Evolutionary conservation across 92 coral and sea anemone species (phyloP).

Genomic region (Scolanthus callimorphus): DNA sequence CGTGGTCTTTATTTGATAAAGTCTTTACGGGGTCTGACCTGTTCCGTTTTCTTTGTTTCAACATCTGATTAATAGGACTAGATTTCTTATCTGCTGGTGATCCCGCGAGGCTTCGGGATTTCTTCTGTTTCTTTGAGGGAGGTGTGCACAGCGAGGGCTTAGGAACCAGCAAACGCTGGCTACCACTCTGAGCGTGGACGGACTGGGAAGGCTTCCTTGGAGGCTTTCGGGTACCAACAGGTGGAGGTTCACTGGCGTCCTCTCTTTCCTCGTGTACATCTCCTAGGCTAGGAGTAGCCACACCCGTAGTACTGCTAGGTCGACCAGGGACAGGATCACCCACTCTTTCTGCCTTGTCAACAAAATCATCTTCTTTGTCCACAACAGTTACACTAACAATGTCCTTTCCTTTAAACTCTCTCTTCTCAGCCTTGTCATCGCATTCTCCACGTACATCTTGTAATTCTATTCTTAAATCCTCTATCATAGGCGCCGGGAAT

Average conservation of each 20-base stretch:
- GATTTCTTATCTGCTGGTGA: constrained; percentile 55
- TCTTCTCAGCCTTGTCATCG: too few relatives aligned
- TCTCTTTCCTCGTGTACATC: too few relatives aligned
- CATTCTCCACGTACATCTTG: too few relatives aligned
- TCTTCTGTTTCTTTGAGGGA: constrained; percentile 41
- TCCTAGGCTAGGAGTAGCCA: too few relatives aligned
- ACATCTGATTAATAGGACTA: constrained; percentile 92
- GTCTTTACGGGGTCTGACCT: constrained; percentile 2
- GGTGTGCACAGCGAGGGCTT: constrained; percentile 43
- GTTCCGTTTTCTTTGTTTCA: constrained; percentile 84
- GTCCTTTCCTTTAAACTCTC: too few relatives aligned
- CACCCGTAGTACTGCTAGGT: too few relatives aligned
- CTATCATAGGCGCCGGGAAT: too few relatives aligned
- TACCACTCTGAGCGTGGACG: not conserved
- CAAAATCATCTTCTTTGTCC: not conserved
- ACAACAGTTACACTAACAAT: too few relatives aligned
- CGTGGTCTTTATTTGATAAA: not conserved
- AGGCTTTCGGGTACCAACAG: not conserved
- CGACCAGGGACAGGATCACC: not conserved
- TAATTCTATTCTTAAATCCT: too few relatives aligned
- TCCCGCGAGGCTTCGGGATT: constrained; percentile 17
- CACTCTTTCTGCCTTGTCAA: not conserved
- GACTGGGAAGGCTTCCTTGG: not conserved
- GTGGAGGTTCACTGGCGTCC: not conserved
- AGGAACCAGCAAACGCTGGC: constrained; percentile 25